Evolutionary conservation across 1,140 invertebrate genomes (phyloP), one percentile per base, ranked within the genome.

Genomic region (Eueides isabella): DNA sequence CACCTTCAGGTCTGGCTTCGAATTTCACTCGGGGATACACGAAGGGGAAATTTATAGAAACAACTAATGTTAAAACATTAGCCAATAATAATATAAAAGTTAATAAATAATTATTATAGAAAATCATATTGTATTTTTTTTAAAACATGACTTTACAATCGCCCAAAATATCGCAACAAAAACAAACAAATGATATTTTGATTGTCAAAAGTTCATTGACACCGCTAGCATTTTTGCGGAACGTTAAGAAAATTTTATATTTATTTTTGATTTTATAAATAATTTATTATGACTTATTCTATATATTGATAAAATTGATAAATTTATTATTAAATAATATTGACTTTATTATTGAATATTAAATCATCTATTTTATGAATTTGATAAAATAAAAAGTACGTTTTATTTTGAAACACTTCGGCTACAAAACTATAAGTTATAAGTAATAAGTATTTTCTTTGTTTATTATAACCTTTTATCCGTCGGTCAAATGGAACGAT

Each of bases 21-120:
- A 89, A 61, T 77, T 88, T 86, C 23, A 93, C 33, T 30, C 82
- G 76, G 14, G 90, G 90, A 83, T 93, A 92, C 0, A 89, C 76
- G 64, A 84, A 84, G 1, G 85, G 84, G 72, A 92, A 92, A 61
- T 78, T 80, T 48, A 71, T 55, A n/a, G 82, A 78, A 12, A 66
- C 75, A 16, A 62, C 69, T n/a, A 72, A 77, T 28, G 72, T 65
- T 23, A 75, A 74, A 70, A 78, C 9, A 30, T 44, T 67, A 55
- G 33, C 65, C 26, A 74, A 67, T 67, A 44, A 3, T 26, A 67
- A 26, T 30, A 48, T 61, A 33, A 29, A 31, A 16, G 44, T 26
- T 44, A 68, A 14, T 26, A 63, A 63, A 5, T 63, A 30, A n/a
- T 30, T 44, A 16, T 44, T 55, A 55, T 4, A 55, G 19, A 9